A percentile compares a stretch with the other conserved stretches of the same genome.
phyloP scores from a whole-genome alignment of 2,888 invertebrate genomes.

The Zygothrica quintamaculata region DNA sequence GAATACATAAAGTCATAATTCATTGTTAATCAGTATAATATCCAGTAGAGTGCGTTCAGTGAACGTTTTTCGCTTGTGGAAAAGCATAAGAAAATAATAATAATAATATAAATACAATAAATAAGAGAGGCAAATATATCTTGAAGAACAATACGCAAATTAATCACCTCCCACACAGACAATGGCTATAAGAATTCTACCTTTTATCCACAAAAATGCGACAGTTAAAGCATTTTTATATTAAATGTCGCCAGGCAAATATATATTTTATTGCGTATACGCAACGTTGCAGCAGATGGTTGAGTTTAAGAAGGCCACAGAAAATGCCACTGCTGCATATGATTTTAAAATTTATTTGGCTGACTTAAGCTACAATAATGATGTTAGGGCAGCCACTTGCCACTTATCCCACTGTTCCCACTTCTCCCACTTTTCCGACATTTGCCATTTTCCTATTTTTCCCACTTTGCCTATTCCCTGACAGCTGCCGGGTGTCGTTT shows the following conservation, averaged over 20 bases:
- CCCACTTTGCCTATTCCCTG: slow-evolving; percentile 48
- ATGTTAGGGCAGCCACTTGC: slow-evolving; percentile 40
- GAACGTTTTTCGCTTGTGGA: slow-evolving; percentile 35
- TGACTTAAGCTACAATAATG: background rate
- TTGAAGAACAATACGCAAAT: slow-evolving; percentile 70
- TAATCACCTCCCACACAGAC: slow-evolving; percentile 69
- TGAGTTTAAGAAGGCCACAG: slow-evolving; percentile 3
- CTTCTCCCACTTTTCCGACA: no score
- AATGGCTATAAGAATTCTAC: slow-evolving; percentile 28
- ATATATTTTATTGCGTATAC: slow-evolving; percentile 76
- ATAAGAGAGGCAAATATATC: slow-evolving; percentile 34
- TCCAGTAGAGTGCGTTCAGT: slow-evolving; percentile 33
- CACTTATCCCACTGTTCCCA: slow-evolving; percentile 52
- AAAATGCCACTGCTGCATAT: slow-evolving; percentile 42
- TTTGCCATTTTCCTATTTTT: no score
- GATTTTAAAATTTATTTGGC: slow-evolving; percentile 51
- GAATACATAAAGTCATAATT: slow-evolving; percentile 33
- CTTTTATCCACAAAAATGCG: slow-evolving; percentile 70
- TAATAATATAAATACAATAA: slow-evolving; percentile 28
- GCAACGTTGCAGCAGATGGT: slow-evolving; percentile 55
- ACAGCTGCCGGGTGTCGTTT: slow-evolving; percentile 64
- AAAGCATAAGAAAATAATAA: slow-evolving; percentile 8
- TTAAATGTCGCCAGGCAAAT: slow-evolving; percentile 58
- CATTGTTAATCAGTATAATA: slow-evolving; percentile 23
- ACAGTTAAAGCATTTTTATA: slow-evolving; percentile 71